phyloP scores from a whole-genome alignment of 1,140 invertebrate genomes.

The Neocloeon triangulifer region DNA sequence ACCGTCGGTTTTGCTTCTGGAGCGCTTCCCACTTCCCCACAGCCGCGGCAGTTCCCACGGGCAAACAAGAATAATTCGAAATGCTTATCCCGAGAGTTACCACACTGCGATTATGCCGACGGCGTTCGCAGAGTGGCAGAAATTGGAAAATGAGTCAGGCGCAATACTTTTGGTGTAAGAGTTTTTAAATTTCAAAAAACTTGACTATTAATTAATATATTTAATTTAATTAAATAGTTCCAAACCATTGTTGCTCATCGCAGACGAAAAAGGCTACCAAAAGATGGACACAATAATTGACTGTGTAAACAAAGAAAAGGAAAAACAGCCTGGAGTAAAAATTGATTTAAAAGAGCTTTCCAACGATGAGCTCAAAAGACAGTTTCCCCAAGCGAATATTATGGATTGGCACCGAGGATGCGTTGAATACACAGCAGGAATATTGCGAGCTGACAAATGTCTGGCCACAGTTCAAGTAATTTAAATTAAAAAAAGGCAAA shows the following conservation, averaged over 20 bases:
- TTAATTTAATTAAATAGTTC: too few relatives aligned
- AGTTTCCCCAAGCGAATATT: too few relatives aligned
- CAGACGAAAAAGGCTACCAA: background rate
- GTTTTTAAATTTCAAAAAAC: too few relatives aligned
- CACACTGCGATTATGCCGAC: constrained; percentile 2
- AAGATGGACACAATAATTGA: background rate
- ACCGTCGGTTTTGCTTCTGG: too few relatives aligned
- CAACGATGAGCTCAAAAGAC: too few relatives aligned
- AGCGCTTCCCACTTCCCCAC: constrained; percentile 5
- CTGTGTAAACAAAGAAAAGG: too few relatives aligned
- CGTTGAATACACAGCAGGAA: background rate
- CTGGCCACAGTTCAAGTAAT: constrained; percentile 1
- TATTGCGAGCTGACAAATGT: background rate
- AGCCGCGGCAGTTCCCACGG: constrained; percentile 5
- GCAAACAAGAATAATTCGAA: constrained; percentile 4
- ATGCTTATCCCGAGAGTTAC: constrained; percentile 3
- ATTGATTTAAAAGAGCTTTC: too few relatives aligned
- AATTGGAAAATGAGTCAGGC: constrained; percentile 3
- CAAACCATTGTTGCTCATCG: too few relatives aligned
- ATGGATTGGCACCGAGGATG: background rate
- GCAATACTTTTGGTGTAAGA: constrained; percentile 3
- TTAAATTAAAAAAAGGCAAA: background rate
- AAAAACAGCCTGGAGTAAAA: background rate
- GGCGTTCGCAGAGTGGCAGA: background rate
- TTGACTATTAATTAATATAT: too few relatives aligned